phyloP scores from a whole-genome alignment of 2,113 vertebrate genomes.

The Anseranas semipalmata region DNA sequence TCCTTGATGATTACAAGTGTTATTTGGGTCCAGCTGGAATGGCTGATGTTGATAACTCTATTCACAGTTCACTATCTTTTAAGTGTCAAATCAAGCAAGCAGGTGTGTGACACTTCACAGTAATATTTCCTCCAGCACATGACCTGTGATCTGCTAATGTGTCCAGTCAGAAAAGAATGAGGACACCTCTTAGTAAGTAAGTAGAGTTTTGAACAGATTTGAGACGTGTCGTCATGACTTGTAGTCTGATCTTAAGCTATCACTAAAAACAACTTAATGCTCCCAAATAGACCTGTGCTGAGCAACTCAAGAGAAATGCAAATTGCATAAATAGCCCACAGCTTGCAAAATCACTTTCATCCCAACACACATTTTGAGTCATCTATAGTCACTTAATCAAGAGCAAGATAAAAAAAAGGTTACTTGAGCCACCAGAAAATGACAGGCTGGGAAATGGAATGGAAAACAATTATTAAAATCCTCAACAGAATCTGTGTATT shows the following conservation, averaged over 20 bases:
- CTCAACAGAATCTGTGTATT: background rate
- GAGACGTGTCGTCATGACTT: background rate
- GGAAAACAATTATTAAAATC: background rate
- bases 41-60: background rate
- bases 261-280: background rate
- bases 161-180: background rate
- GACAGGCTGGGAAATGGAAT: background rate
- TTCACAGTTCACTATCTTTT: background rate
- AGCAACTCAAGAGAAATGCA: background rate
- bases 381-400: background rate
- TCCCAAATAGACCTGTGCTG: background rate
- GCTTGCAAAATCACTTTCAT: background rate
- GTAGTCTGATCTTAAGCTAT: background rate
- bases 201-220: background rate
- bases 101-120: background rate
- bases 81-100: background rate
- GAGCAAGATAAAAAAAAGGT: background rate
- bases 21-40: background rate
- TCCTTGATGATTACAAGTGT: background rate
- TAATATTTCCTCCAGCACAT: background rate
- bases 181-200: background rate
- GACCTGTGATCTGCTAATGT: background rate
- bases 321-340: background rate
- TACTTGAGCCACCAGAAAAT: background rate
- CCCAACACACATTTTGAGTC: background rate